Conservation (phyloP, 2,113 vertebrate species). For the Seriola dumerili region DNA sequence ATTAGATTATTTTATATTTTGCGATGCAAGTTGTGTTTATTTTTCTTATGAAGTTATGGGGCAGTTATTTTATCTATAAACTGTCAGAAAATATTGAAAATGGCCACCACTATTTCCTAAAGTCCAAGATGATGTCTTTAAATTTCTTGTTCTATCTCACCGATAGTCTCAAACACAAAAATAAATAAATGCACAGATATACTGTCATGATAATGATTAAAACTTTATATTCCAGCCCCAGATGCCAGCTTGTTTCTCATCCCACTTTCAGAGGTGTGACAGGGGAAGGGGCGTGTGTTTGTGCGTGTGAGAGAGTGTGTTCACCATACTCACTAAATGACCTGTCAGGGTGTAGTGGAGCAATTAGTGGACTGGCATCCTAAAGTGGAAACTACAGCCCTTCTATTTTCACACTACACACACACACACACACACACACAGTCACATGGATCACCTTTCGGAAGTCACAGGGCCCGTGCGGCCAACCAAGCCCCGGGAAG, state of each 20-base stretch:
- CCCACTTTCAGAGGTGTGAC: slow-evolving; percentile 56
- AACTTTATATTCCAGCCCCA: not conserved
- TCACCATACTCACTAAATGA: slow-evolving; percentile 67
- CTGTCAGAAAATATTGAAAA: too few species aligned
- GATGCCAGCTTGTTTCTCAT: slow-evolving; percentile 40
- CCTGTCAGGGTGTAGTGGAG: slow-evolving; percentile 73
- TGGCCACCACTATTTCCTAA: too few species aligned
- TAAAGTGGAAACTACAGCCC: slow-evolving; percentile 64
- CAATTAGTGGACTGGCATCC: slow-evolving; percentile 74
- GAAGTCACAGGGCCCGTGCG: slow-evolving; percentile 67
- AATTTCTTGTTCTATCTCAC: not conserved
- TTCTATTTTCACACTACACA: slow-evolving; percentile 57
- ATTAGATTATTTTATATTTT: not conserved
- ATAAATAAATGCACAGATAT: not conserved
- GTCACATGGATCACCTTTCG: slow-evolving; percentile 53
- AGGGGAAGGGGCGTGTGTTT: slow-evolving; percentile 44
- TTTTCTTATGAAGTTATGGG: not conserved
- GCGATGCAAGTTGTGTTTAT: not conserved
- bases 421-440: slow-evolving; percentile 12
- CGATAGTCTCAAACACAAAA: not conserved
- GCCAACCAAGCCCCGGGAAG: slow-evolving; percentile 72
- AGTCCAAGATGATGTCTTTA: not conserved
- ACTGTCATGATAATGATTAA: not conserved
- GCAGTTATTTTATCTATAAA: too few species aligned
- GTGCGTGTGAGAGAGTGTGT: slow-evolving; percentile 35